Percentiles rank a stretch among this genome's conserved stretches.
Evolutionary conservation across 2,113 vertebrate species (phyloP).

Genomic region (Lophochroa leadbeateri): DNA sequence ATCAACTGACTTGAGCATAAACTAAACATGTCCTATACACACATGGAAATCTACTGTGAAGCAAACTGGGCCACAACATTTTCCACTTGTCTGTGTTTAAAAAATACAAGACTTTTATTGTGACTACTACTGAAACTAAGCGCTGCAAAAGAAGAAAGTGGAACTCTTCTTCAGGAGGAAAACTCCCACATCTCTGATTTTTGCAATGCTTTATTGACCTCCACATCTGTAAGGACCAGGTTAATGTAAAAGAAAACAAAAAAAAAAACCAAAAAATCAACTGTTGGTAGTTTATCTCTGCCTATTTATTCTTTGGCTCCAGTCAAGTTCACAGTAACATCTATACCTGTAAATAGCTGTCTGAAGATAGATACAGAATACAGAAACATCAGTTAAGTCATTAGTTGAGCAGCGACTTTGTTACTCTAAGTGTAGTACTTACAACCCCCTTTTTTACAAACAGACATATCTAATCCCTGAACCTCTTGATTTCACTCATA

Average conservation of each 20-base stretch:
- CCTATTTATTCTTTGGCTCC: not conserved
- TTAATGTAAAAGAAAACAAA: not conserved
- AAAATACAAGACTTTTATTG: not conserved
- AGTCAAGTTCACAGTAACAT: not conserved
- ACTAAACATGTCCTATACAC: not conserved
- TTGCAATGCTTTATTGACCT: not conserved
- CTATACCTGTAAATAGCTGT: not conserved
- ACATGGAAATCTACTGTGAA: not conserved
- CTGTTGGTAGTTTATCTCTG: not conserved
- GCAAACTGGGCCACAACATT: not conserved
- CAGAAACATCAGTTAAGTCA: not conserved
- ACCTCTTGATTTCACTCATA: not conserved
- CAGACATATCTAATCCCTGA: not conserved
- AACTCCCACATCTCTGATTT: not conserved
- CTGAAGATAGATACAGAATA: not conserved
- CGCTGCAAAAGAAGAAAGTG: not conserved
- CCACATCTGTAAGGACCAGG: not conserved
- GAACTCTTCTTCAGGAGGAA: not conserved
- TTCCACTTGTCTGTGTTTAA: not conserved
- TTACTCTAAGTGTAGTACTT: not conserved
- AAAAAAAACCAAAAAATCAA: not conserved
- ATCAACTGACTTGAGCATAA: not conserved
- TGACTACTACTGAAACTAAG: slow-evolving; percentile 30
- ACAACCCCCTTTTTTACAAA: not conserved
- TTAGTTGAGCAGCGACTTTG: not conserved